phyloP scores from a whole-genome alignment of 2,888 invertebrate genomes.

The Drosophila pullipes region DNA sequence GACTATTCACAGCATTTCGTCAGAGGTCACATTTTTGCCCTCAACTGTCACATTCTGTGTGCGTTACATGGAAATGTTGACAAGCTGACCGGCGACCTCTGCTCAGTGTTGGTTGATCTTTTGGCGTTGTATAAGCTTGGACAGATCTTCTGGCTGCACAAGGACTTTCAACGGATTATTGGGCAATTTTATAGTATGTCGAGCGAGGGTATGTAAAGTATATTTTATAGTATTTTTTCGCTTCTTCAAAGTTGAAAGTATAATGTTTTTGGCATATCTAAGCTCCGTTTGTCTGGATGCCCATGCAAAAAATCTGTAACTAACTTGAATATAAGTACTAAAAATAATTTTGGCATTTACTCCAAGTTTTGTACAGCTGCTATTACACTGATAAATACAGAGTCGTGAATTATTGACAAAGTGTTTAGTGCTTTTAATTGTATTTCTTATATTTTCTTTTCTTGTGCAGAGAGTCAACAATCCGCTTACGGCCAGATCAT shows the following conservation, averaged over 20 bases:
- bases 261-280: background rate
- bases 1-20: slow-evolving; percentile 28
- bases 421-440: background rate
- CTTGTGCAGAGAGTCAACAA: slow-evolving; percentile 21
- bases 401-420: background rate
- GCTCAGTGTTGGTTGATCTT: slow-evolving; percentile 38
- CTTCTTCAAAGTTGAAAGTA: background rate
- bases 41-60: slow-evolving; percentile 40
- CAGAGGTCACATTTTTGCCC: slow-evolving; percentile 27
- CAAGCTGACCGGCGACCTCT: slow-evolving; percentile 34
- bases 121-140: slow-evolving; percentile 34
- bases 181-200: background rate
- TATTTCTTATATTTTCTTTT: background rate
- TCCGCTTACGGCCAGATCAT: slow-evolving; percentile 10
- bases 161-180: slow-evolving; percentile 23
- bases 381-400: background rate
- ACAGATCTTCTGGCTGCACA: slow-evolving; percentile 14
- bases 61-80: slow-evolving; percentile 35
- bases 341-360: background rate
- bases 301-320: background rate
- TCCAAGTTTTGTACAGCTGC: background rate
- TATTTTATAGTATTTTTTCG: background rate
- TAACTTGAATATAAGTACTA: background rate
- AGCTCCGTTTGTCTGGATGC: background rate
- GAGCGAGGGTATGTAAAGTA: background rate